Evolutionary conservation across 1,140 invertebrate genomes (phyloP).

Genomic region (Cyrtorhinus lividipennis): DNA sequence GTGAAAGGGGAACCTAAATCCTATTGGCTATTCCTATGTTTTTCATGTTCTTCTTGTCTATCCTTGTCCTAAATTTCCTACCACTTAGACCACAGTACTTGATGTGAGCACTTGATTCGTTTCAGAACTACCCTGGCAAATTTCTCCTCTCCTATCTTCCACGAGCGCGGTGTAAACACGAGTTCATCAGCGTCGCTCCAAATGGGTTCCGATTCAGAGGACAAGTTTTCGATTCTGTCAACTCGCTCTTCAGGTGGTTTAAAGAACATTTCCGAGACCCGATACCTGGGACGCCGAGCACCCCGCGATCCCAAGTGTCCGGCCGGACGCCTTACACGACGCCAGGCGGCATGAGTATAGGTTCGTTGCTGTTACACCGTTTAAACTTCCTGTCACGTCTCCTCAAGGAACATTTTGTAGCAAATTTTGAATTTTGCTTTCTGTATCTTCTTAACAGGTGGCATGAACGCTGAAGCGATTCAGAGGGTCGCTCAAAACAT

Average conservation of each 20-base stretch:
- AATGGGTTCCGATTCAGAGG: constrained; percentile 86
- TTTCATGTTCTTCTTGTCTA: too few species aligned
- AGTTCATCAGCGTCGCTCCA: constrained; percentile 79
- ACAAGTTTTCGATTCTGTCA: constrained; percentile 73
- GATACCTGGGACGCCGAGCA: constrained; percentile 61
- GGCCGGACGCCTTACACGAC: constrained; percentile 51
- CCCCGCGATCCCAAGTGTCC: constrained; percentile 39
- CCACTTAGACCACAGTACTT: too few species aligned
- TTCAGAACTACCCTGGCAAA: constrained; percentile 76
- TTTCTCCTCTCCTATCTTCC: constrained; percentile 91
- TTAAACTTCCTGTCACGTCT: too few species aligned
- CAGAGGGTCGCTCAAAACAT: constrained; percentile 57
- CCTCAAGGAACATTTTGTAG: too few species aligned
- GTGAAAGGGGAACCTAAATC: too few species aligned
- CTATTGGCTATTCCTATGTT: too few species aligned
- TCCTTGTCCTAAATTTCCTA: too few species aligned
- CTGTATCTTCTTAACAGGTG: too few species aligned
- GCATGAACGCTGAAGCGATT: constrained; percentile 51
- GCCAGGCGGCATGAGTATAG: constrained; percentile 32
- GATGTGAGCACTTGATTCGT: too few species aligned
- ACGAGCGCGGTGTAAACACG: constrained; percentile 65
- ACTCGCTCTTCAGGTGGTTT: constrained; percentile 84
- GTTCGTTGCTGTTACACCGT: too few species aligned
- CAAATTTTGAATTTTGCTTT: too few species aligned
- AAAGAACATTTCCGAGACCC: constrained; percentile 94